Evolutionary conservation across 2,113 vertebrate species (phyloP).

Genomic region (Sporophila hypoxantha): DNA sequence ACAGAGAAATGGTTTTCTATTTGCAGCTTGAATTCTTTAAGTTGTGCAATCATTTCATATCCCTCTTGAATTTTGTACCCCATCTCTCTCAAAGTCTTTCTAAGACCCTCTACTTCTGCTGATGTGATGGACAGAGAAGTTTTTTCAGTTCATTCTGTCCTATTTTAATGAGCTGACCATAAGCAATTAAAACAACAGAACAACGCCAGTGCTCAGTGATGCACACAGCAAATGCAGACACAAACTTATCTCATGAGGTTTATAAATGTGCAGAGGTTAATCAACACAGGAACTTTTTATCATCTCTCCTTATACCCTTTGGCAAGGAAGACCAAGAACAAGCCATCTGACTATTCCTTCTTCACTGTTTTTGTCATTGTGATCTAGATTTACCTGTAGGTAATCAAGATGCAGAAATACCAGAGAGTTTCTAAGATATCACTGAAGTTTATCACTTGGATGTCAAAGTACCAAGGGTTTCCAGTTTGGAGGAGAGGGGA

Average conservation of each 20-base stretch:
- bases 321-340: not conserved
- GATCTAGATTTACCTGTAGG: not conserved
- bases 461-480: not conserved
- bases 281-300: not conserved
- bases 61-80: not conserved
- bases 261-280: not conserved
- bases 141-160: not conserved
- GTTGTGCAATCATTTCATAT: not conserved
- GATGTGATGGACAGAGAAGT: not conserved
- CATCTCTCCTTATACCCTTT: not conserved
- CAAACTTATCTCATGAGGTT: not conserved
- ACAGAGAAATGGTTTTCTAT: not conserved
- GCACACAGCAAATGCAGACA: rapidly evolving
- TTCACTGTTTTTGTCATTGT: not conserved
- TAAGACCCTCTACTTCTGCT: not conserved
- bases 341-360: not conserved
- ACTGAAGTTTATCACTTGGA: not conserved
- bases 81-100: not conserved
- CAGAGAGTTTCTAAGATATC: not conserved
- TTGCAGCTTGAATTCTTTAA: not conserved
- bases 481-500: not conserved
- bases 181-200: not conserved
- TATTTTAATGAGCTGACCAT: not conserved
- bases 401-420: not conserved
- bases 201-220: not conserved